Evolutionary conservation across 2,888 invertebrate genomes (phyloP).

Genomic region (Patella caerulea): DNA sequence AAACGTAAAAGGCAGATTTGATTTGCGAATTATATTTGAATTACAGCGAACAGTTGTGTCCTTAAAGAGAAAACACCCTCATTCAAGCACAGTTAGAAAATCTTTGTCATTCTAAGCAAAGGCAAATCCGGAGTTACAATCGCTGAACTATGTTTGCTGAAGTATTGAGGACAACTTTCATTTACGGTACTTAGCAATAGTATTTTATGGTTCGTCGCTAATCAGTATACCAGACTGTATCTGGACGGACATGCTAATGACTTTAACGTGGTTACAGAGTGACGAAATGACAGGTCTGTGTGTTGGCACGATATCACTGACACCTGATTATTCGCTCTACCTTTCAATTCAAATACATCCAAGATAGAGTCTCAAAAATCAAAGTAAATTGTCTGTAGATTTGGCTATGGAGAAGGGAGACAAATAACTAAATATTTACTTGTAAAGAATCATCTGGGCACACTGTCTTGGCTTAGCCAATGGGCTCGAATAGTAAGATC

Average conservation of each 20-base stretch:
- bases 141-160: no score
- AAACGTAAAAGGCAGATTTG: no score
- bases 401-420: background rate
- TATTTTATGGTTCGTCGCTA: no score
- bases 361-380: background rate
- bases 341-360: conserved; percentile 2
- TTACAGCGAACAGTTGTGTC: no score
- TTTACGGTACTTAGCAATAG: no score
- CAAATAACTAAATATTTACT: conserved; percentile 6
- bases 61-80: no score
- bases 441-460: background rate
- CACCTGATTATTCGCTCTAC: background rate
- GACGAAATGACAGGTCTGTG: background rate
- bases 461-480: background rate
- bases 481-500: background rate
- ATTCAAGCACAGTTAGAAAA: no score
- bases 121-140: no score
- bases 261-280: background rate
- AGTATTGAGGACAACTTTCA: no score
- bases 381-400: conserved; percentile 7
- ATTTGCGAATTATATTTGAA: no score
- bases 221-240: background rate
- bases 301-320: background rate
- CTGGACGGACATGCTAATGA: background rate
- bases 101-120: no score